phyloP scores from a whole-genome alignment of 2,888 invertebrate species.

The Andrena marginata region DNA sequence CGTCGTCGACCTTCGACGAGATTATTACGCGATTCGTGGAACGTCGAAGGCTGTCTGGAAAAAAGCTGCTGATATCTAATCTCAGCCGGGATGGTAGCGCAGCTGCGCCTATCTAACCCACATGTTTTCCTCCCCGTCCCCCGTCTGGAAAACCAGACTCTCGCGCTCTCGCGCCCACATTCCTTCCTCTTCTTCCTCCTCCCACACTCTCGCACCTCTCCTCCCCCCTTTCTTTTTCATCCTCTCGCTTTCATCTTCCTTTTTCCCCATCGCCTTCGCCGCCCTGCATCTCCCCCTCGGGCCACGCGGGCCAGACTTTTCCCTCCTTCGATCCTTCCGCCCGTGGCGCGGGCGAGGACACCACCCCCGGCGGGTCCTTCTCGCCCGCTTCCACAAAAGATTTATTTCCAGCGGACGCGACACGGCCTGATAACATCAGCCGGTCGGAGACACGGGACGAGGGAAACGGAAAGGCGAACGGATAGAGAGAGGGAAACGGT shows the following conservation, averaged over 20 bases:
- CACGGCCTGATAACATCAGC: conserved; percentile 58
- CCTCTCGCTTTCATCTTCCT: neutral
- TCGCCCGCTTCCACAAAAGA: conserved; percentile 60
- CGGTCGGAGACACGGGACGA: conserved; percentile 37
- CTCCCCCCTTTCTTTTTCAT: neutral
- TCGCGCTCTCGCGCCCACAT: conserved; percentile 50
- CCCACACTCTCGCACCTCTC: neutral
- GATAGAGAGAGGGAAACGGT: conserved; percentile 48
- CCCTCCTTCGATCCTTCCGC: conserved; percentile 2
- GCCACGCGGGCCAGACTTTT: conserved; percentile 8
- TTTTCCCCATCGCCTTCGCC: neutral
- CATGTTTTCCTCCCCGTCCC: conserved; percentile 49
- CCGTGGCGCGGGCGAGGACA: conserved; percentile 17
- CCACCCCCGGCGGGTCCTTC: conserved; percentile 31
- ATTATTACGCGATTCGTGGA: conserved; percentile 74
- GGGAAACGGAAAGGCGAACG: conserved; percentile 59
- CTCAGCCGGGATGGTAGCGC: conserved; percentile 60
- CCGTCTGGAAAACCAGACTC: conserved; percentile 56
- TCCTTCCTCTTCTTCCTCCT: conserved; percentile 35
- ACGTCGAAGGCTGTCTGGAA: conserved; percentile 70
- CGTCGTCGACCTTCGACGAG: conserved; percentile 71
- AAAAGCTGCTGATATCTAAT: conserved; percentile 73
- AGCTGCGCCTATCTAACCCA: conserved; percentile 67
- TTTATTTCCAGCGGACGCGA: conserved; percentile 64
- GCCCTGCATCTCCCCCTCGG: neutral